A percentile compares a stretch with the other conserved stretches of the same genome.
These are phyloP conservation scores for Microcebus jonahi DNA, from an alignment of 2,113 vertebrate genomes.

Conservation along the genomic window DNA sequence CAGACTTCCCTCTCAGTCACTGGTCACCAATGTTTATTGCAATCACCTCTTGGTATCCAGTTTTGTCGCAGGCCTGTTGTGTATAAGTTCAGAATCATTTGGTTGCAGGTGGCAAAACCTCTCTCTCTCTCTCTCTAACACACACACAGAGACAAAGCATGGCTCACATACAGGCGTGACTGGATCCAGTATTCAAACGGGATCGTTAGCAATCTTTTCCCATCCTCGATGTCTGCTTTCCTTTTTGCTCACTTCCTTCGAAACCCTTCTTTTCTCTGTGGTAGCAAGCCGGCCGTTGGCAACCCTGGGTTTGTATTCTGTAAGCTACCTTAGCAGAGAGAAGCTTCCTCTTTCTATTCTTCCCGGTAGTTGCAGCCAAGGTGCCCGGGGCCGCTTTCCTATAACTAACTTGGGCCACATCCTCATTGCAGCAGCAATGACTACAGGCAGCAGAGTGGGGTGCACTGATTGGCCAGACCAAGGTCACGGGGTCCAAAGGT, in stretches of 20 bases:
- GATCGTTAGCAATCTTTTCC: not conserved
- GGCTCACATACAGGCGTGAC: not conserved
- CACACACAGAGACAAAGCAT: fast-evolving
- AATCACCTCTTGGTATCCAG: not conserved
- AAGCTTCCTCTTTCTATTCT: not conserved
- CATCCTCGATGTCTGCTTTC: not conserved
- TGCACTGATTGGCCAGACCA: not conserved
- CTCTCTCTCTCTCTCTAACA: too few relatives aligned
- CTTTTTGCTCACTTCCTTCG: not conserved
- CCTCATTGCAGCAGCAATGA: not conserved
- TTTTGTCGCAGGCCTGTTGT: not conserved
- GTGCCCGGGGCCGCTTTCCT: not conserved
- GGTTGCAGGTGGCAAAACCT: not conserved
- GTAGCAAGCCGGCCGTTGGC: not conserved
- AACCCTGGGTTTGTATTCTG: not conserved
- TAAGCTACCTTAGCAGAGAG: not conserved
- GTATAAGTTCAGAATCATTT: not conserved
- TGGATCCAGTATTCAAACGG: not conserved
- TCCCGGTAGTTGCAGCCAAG: not conserved
- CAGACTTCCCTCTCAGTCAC: not conserved
- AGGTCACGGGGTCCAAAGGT: not conserved
- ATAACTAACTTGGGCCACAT: not conserved
- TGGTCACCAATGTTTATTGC: not conserved
- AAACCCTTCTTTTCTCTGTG: not conserved
- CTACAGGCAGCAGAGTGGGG: too few relatives aligned